Evolutionary conservation across 1,140 invertebrate genomes (phyloP), one percentile per base, ranked within the genome.

Genomic region (Aphaenogaster rudis): DNA sequence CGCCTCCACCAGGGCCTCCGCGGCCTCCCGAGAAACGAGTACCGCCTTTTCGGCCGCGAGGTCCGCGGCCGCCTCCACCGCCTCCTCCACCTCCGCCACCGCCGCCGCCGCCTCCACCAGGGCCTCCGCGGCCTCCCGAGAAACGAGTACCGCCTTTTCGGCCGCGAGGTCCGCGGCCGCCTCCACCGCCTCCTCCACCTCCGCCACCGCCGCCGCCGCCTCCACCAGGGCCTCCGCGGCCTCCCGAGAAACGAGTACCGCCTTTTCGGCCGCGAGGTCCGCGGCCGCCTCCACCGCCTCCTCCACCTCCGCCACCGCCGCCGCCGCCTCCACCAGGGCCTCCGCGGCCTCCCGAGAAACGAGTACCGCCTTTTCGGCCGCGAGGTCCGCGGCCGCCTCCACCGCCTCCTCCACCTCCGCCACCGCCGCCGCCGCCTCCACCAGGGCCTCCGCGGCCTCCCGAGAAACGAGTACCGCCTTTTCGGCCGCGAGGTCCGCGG

Each of bases 101-200:
- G 0, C 88, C 88, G 4, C 52, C 48, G 3, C 52, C 48, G 3
- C 93, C 91, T 28, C 91, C 91, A 4, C 94, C 93, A n/a, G 91
- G 87, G 15, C 92, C 92, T 74, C 92, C 92, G 2, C 93, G 92
- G 0, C 93, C 90, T 0, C 93, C 91, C 0, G 93, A 94, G 48
- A 94, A 94, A 8, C 93, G 80, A 0, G 94, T 93, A 5, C 93
- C 93, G 13, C 94, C 94, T 91, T 93, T 94, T 39, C 94, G 88
- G 4, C 93, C 93, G 15, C 92, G 91, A 66, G 88, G 88, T 3
- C 90, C 91, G 0, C 93, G 90, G 36, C 88, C 87, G 4, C 92
- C 92, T 1, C 93, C 92, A 0, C 93, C 89, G 2, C 93, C 90
- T 4, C 88, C 88, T 0, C 91, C 92, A 8, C 92, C 88, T 9